These are phyloP conservation scores for Pomphorhynchus laevis DNA, from an alignment of 1,140 invertebrate species.

Conservation along the genomic window DNA sequence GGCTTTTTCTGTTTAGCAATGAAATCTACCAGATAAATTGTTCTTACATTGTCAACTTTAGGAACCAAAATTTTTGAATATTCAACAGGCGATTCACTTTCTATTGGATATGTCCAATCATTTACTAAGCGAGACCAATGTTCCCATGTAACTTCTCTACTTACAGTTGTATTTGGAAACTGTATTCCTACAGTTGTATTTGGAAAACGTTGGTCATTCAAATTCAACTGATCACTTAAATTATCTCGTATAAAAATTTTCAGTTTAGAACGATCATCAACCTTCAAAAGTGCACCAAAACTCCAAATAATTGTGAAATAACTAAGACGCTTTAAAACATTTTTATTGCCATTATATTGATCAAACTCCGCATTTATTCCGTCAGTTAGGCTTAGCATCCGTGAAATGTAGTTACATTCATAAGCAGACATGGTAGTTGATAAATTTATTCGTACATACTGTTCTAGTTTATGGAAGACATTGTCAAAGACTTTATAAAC, in stretches of 20 bases:
- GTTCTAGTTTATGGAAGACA: neutral
- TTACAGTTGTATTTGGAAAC: constrained; percentile 52
- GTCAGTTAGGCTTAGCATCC: too few species aligned
- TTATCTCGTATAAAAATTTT: constrained; percentile 35
- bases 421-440: neutral
- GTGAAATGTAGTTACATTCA: neutral
- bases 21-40: constrained; percentile 47
- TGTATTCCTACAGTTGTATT: constrained; percentile 28
- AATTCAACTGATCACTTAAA: constrained; percentile 20
- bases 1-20: constrained; percentile 49
- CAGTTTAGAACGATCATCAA: constrained; percentile 39
- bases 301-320: constrained; percentile 24
- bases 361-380: too few species aligned
- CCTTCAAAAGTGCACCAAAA: constrained; percentile 50
- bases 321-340: constrained; percentile 16
- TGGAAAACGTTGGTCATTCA: constrained; percentile 34
- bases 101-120: constrained; percentile 48
- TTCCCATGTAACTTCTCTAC: constrained; percentile 44
- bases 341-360: too few species aligned
- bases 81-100: constrained; percentile 44
- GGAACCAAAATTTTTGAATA: constrained; percentile 58
- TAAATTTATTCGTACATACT: too few species aligned
- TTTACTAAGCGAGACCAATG: constrained; percentile 46
- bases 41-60: constrained; percentile 61
- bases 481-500: neutral